Conservation (phyloP, 2,888 invertebrate species). For the Acheta domesticus region DNA sequence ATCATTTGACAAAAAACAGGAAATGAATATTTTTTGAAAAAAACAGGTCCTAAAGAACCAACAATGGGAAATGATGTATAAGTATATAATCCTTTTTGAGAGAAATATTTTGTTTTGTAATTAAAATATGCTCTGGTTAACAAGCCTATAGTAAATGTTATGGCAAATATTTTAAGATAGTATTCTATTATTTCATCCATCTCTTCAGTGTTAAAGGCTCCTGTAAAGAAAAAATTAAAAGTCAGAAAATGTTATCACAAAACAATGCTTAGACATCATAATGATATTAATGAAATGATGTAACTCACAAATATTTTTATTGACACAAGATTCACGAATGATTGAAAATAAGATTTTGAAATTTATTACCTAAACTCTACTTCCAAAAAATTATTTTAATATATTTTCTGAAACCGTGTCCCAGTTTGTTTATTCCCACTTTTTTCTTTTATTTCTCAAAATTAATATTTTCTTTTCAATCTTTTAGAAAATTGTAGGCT, state of each 20-base stretch:
- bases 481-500: too few relatives aligned
- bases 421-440: too few relatives aligned
- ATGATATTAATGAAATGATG: too few relatives aligned
- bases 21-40: neutral
- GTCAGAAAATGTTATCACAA: neutral
- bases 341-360: too few relatives aligned
- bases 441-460: too few relatives aligned
- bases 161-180: neutral
- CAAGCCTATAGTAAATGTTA: neutral
- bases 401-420: too few relatives aligned
- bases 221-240: neutral
- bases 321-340: too few relatives aligned
- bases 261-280: too few relatives aligned
- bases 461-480: too few relatives aligned
- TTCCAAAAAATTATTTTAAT: too few relatives aligned
- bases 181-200: neutral
- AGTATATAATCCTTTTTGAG: neutral
- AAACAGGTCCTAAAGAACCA: neutral
- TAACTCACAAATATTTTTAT: too few relatives aligned
- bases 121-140: neutral
- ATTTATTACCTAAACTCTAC: too few relatives aligned
- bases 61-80: neutral
- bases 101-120: neutral
- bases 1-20: neutral
- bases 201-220: neutral